Percentiles rank a stretch among this genome's conserved stretches.
Conservation (phyloP, 2,113 vertebrate species). For the Podilymbus podiceps region DNA sequence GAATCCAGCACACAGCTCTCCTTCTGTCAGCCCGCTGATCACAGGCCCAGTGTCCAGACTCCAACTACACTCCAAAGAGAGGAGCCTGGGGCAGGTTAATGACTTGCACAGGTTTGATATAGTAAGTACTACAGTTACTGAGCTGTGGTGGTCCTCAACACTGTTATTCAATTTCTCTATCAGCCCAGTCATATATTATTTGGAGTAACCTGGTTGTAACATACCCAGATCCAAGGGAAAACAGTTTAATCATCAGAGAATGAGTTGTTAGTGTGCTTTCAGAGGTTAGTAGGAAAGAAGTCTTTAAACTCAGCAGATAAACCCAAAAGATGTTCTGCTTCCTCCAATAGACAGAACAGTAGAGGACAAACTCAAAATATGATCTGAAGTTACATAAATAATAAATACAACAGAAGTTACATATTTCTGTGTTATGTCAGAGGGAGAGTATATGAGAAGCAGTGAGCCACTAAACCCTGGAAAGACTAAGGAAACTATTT, state of each 20-base stretch:
- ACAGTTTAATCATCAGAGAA: not conserved
- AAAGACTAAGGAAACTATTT: not conserved
- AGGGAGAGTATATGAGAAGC: not conserved
- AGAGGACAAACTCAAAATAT: not conserved
- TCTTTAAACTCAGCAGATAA: not conserved
- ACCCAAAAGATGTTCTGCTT: not conserved
- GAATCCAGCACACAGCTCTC: not conserved
- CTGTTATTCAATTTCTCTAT: not conserved
- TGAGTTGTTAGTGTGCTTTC: not conserved
- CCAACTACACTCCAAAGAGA: not conserved
- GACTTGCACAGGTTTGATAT: not conserved
- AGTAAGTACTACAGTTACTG: rapidly evolving
- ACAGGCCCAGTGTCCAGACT: not conserved
- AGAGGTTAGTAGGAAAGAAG: not conserved
- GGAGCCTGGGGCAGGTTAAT: not conserved
- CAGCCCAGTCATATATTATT: not conserved
- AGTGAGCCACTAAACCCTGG: not conserved
- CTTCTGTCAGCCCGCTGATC: not conserved
- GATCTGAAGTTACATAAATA: not conserved
- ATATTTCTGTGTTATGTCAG: not conserved
- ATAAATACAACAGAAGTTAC: not conserved
- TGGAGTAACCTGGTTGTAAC: not conserved
- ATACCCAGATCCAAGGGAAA: not conserved
- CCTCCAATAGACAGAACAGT: not conserved
- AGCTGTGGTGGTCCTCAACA: not conserved